Evolutionary conservation across 1,140 invertebrate genomes (phyloP).

Genomic region (Druon quercuslanigerum): DNA sequence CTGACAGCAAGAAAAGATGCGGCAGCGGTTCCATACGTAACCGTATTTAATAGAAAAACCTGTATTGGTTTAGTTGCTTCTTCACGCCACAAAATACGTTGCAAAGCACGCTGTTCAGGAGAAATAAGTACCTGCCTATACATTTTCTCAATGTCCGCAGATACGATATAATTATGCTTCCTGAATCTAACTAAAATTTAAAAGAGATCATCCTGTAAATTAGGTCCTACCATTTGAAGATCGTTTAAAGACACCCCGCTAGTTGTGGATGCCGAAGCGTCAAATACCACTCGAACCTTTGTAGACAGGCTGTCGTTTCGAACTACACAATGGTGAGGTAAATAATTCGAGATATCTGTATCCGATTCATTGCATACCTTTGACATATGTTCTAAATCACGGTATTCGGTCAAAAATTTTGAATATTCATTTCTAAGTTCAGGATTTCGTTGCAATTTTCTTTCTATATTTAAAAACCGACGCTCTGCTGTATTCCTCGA

Average conservation of each 20-base stretch:
- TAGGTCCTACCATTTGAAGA: no score
- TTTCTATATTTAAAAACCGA: neutral
- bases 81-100: no score
- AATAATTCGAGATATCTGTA: neutral
- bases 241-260: no score
- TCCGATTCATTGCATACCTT: neutral
- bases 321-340: neutral
- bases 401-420: conserved; percentile 34
- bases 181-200: neutral
- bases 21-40: neutral
- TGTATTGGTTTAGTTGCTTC: neutral
- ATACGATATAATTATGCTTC: neutral
- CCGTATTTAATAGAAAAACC: neutral
- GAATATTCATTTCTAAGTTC: conserved; percentile 17
- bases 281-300: no score
- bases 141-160: neutral
- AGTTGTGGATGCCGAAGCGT: no score
- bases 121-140: no score
- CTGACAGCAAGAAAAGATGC: neutral
- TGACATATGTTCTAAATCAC: conserved; percentile 32
- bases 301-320: neutral
- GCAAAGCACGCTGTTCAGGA: no score
- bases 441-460: neutral
- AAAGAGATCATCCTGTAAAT: neutral
- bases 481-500: neutral